Percentiles rank a stretch among this genome's conserved stretches.
These are phyloP conservation scores for Galeopterus variegatus DNA, from an alignment of 2,113 vertebrate species.

Conservation along the genomic window DNA sequence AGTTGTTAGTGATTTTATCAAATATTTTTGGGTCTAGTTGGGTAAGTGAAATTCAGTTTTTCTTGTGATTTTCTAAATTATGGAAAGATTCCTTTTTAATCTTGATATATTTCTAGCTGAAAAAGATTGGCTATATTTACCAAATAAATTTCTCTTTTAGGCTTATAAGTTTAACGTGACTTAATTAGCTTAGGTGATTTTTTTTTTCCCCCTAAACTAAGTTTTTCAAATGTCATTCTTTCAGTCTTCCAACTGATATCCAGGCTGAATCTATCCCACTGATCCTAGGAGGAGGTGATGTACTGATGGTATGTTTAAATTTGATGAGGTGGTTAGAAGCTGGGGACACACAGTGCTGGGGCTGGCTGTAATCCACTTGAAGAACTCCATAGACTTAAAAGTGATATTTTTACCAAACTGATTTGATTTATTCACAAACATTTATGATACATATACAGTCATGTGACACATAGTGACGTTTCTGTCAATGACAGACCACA, in stretches of 20 bases:
- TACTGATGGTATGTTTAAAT: constrained; percentile 94
- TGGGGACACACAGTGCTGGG: background rate
- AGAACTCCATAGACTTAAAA: constrained; percentile 7
- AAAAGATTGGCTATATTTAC: background rate
- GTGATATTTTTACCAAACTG: constrained; percentile 4
- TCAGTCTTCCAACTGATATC: constrained; percentile 98
- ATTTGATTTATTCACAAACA: background rate
- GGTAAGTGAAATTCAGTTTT: background rate
- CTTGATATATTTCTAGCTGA: background rate
- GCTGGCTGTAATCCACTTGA: background rate
- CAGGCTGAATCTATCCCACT: constrained; percentile 98
- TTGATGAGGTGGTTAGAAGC: background rate
- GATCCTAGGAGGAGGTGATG: constrained; percentile 98
- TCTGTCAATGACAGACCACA: too few relatives aligned
- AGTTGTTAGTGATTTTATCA: background rate
- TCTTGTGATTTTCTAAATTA: constrained; percentile 1
- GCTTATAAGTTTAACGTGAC: constrained; percentile 7
- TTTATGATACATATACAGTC: background rate
- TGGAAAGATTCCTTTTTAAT: background rate
- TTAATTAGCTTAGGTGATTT: background rate
- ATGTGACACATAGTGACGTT: too few relatives aligned
- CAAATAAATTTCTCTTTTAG: background rate
- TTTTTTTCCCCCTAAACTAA: constrained; percentile 10
- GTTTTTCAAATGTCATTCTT: constrained; percentile 59
- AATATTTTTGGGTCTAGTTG: background rate